Percentiles rank a stretch among this genome's conserved stretches.
Evolutionary conservation across 2,797 vertebrate species (phyloP).

Genomic region (Pelochelys cantorii): DNA sequence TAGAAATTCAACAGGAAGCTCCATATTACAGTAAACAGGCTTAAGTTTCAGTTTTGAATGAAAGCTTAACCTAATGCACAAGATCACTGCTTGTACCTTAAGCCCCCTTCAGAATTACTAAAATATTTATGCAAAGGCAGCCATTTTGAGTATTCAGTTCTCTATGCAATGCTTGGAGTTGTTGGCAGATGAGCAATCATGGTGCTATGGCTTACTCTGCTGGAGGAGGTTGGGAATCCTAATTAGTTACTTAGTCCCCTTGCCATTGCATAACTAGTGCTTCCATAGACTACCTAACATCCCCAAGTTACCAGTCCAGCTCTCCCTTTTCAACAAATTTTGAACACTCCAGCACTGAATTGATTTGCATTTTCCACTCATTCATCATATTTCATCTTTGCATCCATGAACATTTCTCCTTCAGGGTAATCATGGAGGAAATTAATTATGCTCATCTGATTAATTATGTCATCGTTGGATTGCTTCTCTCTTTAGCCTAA

Average conservation of each 20-base stretch:
- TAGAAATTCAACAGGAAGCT: not conserved
- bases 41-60: not conserved
- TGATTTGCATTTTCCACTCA: constrained; percentile 5
- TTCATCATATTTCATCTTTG: constrained; percentile 1
- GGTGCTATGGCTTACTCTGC: not conserved
- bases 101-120: not conserved
- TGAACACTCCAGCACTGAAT: not conserved
- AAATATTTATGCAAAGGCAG: not conserved
- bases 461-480: constrained; percentile 12
- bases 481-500: not conserved
- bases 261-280: not conserved
- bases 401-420: constrained; percentile 23
- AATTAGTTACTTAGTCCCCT: not conserved
- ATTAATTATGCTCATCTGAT: constrained; percentile 55
- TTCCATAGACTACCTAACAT: not conserved
- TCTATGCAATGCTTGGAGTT: not conserved
- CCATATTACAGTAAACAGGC: not conserved
- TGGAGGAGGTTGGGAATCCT: not conserved
- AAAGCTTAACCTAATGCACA: not conserved
- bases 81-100: not conserved
- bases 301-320: not conserved
- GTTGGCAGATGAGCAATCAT: not conserved
- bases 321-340: not conserved
- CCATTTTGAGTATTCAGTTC: not conserved
- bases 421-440: constrained; percentile 20